Percentiles rank a stretch among this genome's conserved stretches.
phyloP scores from a whole-genome alignment of 2,888 invertebrate genomes.

The Ecliptopera silaceata region DNA sequence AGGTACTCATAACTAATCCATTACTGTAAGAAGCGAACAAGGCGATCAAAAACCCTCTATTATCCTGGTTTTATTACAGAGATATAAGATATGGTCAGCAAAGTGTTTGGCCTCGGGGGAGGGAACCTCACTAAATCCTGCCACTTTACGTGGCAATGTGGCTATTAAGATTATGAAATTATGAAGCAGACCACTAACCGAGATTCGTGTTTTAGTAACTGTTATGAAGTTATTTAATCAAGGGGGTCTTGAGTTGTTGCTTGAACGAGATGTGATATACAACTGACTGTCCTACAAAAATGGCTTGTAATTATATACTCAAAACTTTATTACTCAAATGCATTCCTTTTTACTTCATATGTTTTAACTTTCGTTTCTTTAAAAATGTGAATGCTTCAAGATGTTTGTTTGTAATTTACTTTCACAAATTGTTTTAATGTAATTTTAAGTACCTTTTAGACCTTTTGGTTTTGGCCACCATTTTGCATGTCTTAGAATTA shows the following conservation, averaged over 20 bases:
- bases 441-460: no score
- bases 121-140: conserved; percentile 66
- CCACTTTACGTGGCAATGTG: conserved; percentile 69
- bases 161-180: conserved; percentile 79
- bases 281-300: background rate
- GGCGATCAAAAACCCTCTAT: conserved; percentile 54
- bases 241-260: conserved; percentile 35
- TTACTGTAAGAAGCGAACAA: conserved; percentile 43
- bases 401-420: no score
- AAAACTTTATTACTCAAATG: no score
- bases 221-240: conserved; percentile 58
- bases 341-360: no score
- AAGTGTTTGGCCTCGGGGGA: conserved; percentile 63
- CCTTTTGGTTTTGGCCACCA: no score
- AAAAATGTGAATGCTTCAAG: no score
- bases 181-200: conserved; percentile 67
- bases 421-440: no score
- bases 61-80: conserved; percentile 57
- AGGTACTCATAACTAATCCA: conserved; percentile 29
- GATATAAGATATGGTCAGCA: conserved; percentile 70
- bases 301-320: no score
- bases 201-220: conserved; percentile 64
- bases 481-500: no score
- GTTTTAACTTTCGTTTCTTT: no score
- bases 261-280: conserved; percentile 26